A percentile compares a stretch with the other conserved stretches of the same genome.
phyloP scores from a whole-genome alignment of 2,888 invertebrate species.

The Synanthedon formicaeformis region DNA sequence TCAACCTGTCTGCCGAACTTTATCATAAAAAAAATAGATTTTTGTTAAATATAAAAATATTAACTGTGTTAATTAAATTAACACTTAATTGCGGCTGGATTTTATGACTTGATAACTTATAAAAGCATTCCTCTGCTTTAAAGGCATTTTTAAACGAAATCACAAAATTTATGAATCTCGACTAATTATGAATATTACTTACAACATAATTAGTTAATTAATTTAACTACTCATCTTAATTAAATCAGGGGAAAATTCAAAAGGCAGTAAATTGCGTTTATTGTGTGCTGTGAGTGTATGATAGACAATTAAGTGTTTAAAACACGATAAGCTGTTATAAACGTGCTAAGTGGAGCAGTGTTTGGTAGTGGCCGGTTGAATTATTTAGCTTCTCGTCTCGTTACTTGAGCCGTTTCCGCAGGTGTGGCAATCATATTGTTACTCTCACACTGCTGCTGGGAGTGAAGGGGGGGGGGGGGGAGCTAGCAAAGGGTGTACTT shows the following conservation, averaged over 20 bases:
- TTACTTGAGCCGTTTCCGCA: slow-evolving; percentile 66
- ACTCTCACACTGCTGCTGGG: slow-evolving; percentile 28
- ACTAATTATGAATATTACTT: no score
- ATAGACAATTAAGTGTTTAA: slow-evolving; percentile 5
- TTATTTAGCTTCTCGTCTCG: slow-evolving; percentile 65
- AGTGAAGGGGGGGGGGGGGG: slow-evolving; percentile 2
- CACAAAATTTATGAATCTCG: no score
- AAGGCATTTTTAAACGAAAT: slow-evolving; percentile 3
- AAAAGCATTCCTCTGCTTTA: slow-evolving; percentile 2
- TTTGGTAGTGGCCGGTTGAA: slow-evolving; percentile 48
- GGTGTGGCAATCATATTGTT: slow-evolving; percentile 70
- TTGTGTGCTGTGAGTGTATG: background rate
- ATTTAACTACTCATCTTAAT: slow-evolving; percentile 4
- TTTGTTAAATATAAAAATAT: no score
- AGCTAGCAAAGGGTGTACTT: slow-evolving; percentile 11
- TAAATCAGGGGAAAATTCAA: background rate
- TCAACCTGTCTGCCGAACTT: background rate
- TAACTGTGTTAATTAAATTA: no score
- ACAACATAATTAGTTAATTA: background rate
- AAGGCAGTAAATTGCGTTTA: background rate
- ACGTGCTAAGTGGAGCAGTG: slow-evolving; percentile 31
- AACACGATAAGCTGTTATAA: slow-evolving; percentile 1
- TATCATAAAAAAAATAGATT: no score
- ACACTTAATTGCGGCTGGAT: no score
- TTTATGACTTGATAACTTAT: no score